A percentile compares a stretch with the other conserved stretches of the same genome.
Conservation (phyloP, 2,113 vertebrate species). For the Malurus melanocephalus region DNA sequence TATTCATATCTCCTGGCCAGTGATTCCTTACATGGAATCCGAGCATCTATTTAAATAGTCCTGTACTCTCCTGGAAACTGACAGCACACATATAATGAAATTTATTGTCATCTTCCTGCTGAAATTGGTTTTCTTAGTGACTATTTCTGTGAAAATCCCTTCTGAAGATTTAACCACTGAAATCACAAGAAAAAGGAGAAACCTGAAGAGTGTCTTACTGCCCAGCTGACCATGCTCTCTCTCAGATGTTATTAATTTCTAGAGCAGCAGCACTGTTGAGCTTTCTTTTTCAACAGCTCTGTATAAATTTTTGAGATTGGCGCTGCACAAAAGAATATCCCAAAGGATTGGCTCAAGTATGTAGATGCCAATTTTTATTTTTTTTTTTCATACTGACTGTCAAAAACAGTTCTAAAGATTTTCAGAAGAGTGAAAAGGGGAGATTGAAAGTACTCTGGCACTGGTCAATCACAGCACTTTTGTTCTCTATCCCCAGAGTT, state of each 20-base stretch:
- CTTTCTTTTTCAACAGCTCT: not conserved
- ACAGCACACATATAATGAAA: not conserved
- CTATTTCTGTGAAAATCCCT: not conserved
- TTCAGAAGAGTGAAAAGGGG: not conserved
- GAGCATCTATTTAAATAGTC: not conserved
- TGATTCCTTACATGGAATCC: not conserved
- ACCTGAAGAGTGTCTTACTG: not conserved
- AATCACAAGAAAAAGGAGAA: not conserved
- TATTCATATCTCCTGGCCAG: not conserved
- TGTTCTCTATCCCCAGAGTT: not conserved
- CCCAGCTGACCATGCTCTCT: not conserved
- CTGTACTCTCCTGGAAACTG: not conserved
- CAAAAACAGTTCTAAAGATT: not conserved
- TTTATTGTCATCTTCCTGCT: not conserved
- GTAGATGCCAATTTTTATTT: not conserved
- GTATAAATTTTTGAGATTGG: not conserved
- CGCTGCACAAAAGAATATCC: not conserved
- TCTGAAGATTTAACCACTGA: not conserved
- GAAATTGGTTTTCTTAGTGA: not conserved
- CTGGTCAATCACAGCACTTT: not conserved
- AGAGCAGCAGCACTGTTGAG: not conserved
- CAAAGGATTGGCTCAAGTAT: not conserved
- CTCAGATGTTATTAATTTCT: not conserved
- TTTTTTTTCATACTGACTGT: not conserved
- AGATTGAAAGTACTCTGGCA: not conserved